Evolutionary conservation across 2,113 vertebrate species (phyloP).

Genomic region (Malaclemys terrapin): DNA sequence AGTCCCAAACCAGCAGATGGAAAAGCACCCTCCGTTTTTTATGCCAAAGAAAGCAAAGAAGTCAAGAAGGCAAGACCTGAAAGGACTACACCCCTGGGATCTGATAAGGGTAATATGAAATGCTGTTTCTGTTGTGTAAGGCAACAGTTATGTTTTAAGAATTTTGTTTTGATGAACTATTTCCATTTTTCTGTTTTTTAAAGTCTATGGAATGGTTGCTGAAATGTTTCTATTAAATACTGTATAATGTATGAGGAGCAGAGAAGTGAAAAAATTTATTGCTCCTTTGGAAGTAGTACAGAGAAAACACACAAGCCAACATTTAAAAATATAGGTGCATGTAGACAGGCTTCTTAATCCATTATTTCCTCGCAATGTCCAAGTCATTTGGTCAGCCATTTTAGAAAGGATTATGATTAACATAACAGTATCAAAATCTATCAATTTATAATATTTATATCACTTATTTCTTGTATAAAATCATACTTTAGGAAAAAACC

Average conservation of each 20-base stretch:
- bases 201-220: not conserved
- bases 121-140: not conserved
- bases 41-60: not conserved
- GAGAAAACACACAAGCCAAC: not conserved
- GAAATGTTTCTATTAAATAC: not conserved
- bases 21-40: not conserved
- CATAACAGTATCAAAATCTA: too few relatives aligned
- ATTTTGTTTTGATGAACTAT: not conserved
- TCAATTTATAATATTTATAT: too few relatives aligned
- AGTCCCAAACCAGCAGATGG: not conserved
- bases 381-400: not conserved
- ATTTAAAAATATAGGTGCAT: not conserved
- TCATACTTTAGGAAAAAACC: too few relatives aligned
- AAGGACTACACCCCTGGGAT: not conserved
- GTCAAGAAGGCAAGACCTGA: not conserved
- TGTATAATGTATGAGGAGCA: not conserved
- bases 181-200: not conserved
- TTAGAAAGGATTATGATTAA: too few relatives aligned
- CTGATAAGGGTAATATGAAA: constrained; percentile 5
- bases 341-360: not conserved
- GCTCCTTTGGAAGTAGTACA: not conserved
- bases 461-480: too few relatives aligned
- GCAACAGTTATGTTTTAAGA: not conserved
- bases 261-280: not conserved
- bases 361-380: not conserved